phyloP scores from a whole-genome alignment of 2,113 vertebrate genomes.

The Formicarius rufipectus region DNA sequence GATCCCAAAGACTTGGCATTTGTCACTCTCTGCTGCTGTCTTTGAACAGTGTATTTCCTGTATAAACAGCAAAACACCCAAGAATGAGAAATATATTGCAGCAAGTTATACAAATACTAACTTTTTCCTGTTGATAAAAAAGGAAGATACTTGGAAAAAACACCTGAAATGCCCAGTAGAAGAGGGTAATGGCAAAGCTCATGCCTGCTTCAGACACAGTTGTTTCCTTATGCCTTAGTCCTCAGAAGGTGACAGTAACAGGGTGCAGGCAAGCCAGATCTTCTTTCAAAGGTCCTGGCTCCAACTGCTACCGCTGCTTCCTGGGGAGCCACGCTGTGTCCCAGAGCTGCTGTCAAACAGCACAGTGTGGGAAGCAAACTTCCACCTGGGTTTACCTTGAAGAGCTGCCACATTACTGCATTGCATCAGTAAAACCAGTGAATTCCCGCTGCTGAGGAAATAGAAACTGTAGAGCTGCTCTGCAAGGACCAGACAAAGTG shows the following conservation, averaged over 20 bases:
- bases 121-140: not conserved
- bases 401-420: not conserved
- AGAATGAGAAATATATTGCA: not conserved
- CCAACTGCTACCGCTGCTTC: not conserved
- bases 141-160: not conserved
- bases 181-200: not conserved
- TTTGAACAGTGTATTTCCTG: not conserved
- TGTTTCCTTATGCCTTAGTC: not conserved
- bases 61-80: not conserved
- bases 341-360: not conserved
- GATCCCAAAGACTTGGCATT: not conserved
- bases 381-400: not conserved
- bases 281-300: not conserved
- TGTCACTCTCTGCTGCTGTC: not conserved
- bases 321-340: not conserved
- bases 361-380: not conserved
- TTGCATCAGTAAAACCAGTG: not conserved
- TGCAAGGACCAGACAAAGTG: not conserved
- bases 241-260: not conserved
- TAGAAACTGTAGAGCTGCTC: not conserved
- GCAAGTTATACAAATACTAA: not conserved
- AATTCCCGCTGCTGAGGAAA: not conserved
- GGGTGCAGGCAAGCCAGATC: not conserved
- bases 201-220: not conserved
- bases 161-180: not conserved